Percentiles rank a stretch among this genome's conserved stretches.
Evolutionary conservation across 2,113 vertebrate species (phyloP).

Genomic region (Peromyscus californicus): DNA sequence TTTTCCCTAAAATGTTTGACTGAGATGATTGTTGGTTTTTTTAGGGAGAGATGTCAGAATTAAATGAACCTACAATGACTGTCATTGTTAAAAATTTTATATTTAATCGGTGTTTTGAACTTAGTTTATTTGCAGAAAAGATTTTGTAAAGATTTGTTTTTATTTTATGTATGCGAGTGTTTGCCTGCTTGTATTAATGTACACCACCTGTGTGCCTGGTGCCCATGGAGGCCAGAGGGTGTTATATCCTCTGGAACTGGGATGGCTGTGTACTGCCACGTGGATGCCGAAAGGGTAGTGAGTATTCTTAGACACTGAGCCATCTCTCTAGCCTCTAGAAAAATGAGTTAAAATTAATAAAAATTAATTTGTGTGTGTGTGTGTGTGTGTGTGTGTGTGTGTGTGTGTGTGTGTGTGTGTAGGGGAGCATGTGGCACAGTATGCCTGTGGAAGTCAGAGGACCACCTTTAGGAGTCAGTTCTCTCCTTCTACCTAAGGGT

Average conservation of each 20-base stretch:
- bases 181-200: background rate
- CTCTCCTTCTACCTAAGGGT: background rate
- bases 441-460: background rate
- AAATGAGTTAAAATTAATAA: background rate
- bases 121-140: background rate
- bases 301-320: background rate
- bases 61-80: background rate
- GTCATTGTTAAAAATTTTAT: slow-evolving; percentile 48
- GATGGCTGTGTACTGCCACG: background rate
- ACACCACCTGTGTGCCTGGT: background rate
- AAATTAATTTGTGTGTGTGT: background rate
- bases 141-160: background rate
- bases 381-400: background rate
- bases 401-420: background rate
- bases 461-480: background rate
- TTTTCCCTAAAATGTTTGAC: slow-evolving; percentile 35
- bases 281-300: background rate
- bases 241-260: background rate
- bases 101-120: background rate
- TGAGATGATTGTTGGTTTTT: slow-evolving; percentile 18
- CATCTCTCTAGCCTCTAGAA: background rate
- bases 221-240: background rate
- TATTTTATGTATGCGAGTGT: background rate
- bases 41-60: slow-evolving; percentile 5
- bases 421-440: background rate